These are phyloP conservation scores for Pygmarrhopalites habei DNA, from an alignment of 1,140 invertebrate genomes.

Conservation along the genomic window DNA sequence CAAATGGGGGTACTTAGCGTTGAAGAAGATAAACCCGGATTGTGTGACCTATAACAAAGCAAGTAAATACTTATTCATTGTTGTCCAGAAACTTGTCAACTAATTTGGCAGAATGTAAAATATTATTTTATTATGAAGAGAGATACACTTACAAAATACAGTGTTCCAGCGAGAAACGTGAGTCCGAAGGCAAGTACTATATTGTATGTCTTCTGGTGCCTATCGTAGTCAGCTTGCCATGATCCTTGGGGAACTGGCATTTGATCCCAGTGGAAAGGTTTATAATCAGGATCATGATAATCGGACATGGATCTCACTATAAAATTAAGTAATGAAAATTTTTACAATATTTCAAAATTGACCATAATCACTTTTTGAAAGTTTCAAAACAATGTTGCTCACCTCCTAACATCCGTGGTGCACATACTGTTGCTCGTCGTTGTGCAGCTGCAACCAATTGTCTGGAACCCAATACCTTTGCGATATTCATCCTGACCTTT, in stretches of 20 bases:
- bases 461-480: too few species aligned
- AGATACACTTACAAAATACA: too few species aligned
- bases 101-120: too few species aligned
- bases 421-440: background rate
- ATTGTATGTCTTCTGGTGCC: conserved; percentile 60
- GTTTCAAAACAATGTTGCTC: background rate
- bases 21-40: too few species aligned
- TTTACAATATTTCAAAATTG: background rate
- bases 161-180: too few species aligned
- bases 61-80: too few species aligned
- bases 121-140: too few species aligned
- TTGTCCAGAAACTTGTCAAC: too few species aligned
- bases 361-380: background rate
- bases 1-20: too few species aligned
- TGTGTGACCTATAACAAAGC: too few species aligned
- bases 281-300: background rate
- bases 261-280: conserved; percentile 56
- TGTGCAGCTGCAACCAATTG: background rate
- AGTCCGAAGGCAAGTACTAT: too few species aligned
- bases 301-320: background rate
- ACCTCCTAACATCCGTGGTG: background rate
- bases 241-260: conserved; percentile 62
- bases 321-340: background rate
- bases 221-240: conserved; percentile 60
- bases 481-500: background rate